phyloP scores from a whole-genome alignment of 1,140 invertebrate genomes.

The Calliphora vicina region DNA sequence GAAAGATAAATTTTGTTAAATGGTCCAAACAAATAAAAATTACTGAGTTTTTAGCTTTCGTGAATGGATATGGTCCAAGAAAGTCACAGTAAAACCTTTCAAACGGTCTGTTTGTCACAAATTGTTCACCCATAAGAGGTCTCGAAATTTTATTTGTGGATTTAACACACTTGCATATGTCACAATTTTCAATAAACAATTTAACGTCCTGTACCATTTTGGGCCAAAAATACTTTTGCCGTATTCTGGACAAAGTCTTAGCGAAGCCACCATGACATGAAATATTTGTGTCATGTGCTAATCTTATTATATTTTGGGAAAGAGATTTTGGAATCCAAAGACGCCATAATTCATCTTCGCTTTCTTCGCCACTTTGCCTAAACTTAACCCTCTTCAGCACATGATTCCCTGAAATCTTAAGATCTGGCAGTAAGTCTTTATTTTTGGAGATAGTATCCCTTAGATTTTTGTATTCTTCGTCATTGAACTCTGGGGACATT shows the following conservation, averaged over 20 bases:
- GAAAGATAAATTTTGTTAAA: too few relatives aligned
- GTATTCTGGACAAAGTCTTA: background rate
- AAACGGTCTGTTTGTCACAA: too few relatives aligned
- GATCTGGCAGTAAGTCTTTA: background rate
- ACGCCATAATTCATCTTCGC: background rate
- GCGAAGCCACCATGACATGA: background rate
- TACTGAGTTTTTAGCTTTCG: too few relatives aligned
- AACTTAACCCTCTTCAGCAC: background rate
- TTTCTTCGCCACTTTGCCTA: background rate
- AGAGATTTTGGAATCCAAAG: slow-evolving; percentile 15
- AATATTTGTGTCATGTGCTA: background rate
- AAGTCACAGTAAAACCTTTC: too few relatives aligned
- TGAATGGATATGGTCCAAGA: too few relatives aligned
- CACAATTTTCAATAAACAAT: too few relatives aligned
- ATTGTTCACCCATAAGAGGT: too few relatives aligned
- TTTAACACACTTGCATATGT: too few relatives aligned
- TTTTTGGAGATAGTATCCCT: background rate
- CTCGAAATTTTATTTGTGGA: too few relatives aligned
- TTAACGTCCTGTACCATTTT: background rate
- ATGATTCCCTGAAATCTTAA: background rate
- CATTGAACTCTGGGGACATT: background rate
- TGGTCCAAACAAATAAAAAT: too few relatives aligned
- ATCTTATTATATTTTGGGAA: background rate
- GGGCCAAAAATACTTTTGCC: background rate
- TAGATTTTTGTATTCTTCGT: background rate